These are phyloP conservation scores for Pyrgilauda ruficollis DNA, from an alignment of 2,113 vertebrate species.

Conservation along the genomic window DNA sequence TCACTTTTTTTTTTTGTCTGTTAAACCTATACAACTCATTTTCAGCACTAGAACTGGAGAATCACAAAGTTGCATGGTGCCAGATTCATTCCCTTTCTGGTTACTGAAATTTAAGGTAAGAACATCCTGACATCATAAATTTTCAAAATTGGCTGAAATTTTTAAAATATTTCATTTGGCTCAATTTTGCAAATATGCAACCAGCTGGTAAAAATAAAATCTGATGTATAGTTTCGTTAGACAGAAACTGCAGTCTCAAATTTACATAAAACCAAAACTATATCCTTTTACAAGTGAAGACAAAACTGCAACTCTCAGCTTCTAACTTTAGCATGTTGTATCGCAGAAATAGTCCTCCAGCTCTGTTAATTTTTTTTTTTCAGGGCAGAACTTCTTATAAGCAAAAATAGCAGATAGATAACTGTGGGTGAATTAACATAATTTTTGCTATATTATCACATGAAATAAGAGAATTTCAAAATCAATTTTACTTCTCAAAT, in stretches of 20 bases:
- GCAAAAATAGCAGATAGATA: neutral
- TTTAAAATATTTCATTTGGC: neutral
- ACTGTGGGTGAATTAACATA: neutral
- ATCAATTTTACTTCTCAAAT: neutral
- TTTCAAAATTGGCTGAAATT: neutral
- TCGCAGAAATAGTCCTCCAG: neutral
- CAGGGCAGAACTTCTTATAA: neutral
- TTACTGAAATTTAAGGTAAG: neutral
- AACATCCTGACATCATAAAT: neutral
- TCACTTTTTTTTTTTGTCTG: neutral
- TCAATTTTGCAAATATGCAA: neutral
- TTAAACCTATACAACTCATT: neutral
- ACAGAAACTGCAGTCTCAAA: neutral
- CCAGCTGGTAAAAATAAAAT: neutral
- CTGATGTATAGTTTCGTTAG: neutral
- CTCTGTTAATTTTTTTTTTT: neutral
- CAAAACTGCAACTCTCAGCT: neutral
- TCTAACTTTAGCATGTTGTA: neutral
- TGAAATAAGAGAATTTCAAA: neutral
- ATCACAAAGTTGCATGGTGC: neutral
- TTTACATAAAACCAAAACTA: neutral
- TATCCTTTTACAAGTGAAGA: neutral
- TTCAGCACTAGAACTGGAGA: neutral
- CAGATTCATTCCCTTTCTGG: neutral
- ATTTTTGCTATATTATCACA: neutral